Evolutionary conservation across 30 jellyfish, hydroid and myxozoan genomes (phyloP).

Genomic region (Aurelia aurita complex sp. Pacific): DNA sequence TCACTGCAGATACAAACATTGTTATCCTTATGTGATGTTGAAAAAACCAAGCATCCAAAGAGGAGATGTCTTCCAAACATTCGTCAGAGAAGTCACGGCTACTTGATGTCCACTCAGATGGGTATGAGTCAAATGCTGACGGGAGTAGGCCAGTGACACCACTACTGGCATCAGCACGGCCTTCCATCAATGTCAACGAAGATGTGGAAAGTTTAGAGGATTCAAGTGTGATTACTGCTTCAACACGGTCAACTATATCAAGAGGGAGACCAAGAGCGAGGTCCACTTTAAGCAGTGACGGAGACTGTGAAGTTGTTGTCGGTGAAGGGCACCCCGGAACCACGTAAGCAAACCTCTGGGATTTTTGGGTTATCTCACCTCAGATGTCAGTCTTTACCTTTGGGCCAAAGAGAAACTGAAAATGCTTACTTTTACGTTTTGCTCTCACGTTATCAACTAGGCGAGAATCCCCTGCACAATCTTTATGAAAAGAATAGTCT

Average conservation of each 20-base stretch:
- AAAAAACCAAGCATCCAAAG: not conserved
- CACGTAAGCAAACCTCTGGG: conserved; percentile 53
- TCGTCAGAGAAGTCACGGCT: conserved; percentile 30
- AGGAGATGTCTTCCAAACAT: conserved; percentile 17
- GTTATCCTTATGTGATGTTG: too few species aligned
- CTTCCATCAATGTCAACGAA: conserved; percentile 10
- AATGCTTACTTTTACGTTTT: too few species aligned
- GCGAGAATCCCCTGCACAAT: too few species aligned
- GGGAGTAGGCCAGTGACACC: not conserved
- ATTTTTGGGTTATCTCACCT: too few species aligned
- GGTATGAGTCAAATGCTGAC: conserved; percentile 24
- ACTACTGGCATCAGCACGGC: not conserved
- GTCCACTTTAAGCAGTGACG: conserved; percentile 28
- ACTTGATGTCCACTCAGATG: conserved; percentile 23
- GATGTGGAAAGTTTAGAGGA: not conserved
- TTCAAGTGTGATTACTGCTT: not conserved
- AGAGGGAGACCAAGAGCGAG: conserved; percentile 38
- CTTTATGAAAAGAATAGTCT: too few species aligned
- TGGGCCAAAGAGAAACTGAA: too few species aligned
- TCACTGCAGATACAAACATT: too few species aligned
- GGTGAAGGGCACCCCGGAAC: conserved; percentile 82
- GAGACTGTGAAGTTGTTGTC: conserved; percentile 17
- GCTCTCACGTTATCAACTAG: too few species aligned
- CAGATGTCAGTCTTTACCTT: too few species aligned
- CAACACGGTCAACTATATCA: conserved; percentile 27